A percentile compares a stretch with the other conserved stretches of the same genome.
phyloP scores from a whole-genome alignment of 2,888 invertebrate species.

The Synergus laeviventris region DNA sequence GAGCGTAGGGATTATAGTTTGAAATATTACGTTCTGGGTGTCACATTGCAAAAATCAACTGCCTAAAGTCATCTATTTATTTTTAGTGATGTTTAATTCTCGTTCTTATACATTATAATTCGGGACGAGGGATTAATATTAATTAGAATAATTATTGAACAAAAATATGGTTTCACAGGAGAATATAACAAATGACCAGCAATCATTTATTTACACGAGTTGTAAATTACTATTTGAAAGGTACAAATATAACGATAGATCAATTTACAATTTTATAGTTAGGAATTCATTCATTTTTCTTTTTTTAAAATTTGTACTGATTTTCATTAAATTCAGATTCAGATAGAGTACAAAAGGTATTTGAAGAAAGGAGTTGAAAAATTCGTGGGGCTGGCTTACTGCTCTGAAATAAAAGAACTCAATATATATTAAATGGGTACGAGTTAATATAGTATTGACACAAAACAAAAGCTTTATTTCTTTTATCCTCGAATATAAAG shows the following conservation, averaged over 20 bases:
- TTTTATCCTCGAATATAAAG: not conserved
- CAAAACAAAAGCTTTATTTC: constrained; percentile 58
- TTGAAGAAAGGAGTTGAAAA: no score
- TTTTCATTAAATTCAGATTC: no score
- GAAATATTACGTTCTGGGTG: constrained; percentile 20
- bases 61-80: not conserved
- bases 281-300: no score
- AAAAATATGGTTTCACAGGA: not conserved
- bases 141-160: not conserved
- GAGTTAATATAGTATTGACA: constrained; percentile 62
- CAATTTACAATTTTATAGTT: no score
- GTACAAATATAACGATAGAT: no score
- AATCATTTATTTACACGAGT: not conserved
- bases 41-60: constrained; percentile 2
- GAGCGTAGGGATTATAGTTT: constrained; percentile 31
- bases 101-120: not conserved
- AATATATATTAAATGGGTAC: constrained; percentile 56
- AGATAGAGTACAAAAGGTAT: no score
- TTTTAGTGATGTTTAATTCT: not conserved
- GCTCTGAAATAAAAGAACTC: no score
- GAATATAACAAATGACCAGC: no score
- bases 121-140: not conserved
- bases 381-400: no score
- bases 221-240: constrained; percentile 18
- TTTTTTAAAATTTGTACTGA: no score